Percentiles rank a stretch among this genome's conserved stretches.
phyloP scores from a whole-genome alignment of 2,888 invertebrate species.

The Papilio protenor region DNA sequence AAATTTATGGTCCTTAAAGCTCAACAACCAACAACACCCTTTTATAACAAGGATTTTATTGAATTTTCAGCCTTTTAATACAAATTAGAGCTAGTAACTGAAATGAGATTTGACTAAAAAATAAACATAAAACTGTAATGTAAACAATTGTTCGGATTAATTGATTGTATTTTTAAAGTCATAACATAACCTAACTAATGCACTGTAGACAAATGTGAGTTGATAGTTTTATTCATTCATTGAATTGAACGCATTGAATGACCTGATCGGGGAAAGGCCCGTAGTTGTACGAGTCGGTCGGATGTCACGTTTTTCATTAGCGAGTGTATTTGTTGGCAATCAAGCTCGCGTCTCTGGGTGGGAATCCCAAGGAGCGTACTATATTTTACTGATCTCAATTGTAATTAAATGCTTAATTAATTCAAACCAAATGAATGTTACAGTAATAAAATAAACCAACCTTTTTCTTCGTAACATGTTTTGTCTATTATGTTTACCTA shows the following conservation, averaged over 20 bases:
- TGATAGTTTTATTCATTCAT: neutral
- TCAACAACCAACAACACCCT: too few species aligned
- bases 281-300: constrained; percentile 17
- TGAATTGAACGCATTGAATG: constrained; percentile 9
- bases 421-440: constrained; percentile 3
- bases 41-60: neutral
- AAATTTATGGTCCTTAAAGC: too few species aligned
- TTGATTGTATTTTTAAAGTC: too few species aligned
- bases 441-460: too few species aligned
- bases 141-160: too few species aligned
- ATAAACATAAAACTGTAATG: too few species aligned
- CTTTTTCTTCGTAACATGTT: too few species aligned
- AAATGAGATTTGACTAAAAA: too few species aligned
- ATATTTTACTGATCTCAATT: constrained; percentile 21
- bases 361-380: constrained; percentile 9
- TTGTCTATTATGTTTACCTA: too few species aligned
- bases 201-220: neutral
- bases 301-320: constrained; percentile 52
- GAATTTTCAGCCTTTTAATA: neutral
- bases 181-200: neutral
- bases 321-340: constrained; percentile 49
- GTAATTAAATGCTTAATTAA: constrained; percentile 21
- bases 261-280: neutral
- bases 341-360: constrained; percentile 37
- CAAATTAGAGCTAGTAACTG: too few species aligned